Conservation (phyloP, 2,113 vertebrate species). For the Callocephalon fimbriatum region DNA sequence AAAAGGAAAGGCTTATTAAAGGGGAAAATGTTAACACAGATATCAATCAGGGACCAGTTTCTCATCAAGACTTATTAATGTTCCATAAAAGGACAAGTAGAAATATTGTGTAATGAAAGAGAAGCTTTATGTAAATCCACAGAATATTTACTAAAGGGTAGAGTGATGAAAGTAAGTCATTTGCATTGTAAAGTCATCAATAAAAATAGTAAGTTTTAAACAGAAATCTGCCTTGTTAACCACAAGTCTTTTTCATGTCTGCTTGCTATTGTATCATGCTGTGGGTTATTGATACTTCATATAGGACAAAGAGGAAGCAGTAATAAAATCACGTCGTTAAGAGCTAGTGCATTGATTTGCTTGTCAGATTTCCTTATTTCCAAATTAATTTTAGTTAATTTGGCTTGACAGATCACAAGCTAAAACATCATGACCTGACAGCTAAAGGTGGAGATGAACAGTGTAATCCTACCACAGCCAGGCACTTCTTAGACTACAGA, state of each 20-base stretch:
- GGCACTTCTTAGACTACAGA: fast-evolving
- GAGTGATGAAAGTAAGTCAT: background rate
- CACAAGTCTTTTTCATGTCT: background rate
- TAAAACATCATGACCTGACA: background rate
- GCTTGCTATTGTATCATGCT: background rate
- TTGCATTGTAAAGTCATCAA: background rate
- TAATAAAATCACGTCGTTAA: background rate
- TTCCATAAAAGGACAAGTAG: background rate
- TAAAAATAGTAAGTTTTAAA: background rate
- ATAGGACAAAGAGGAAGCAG: background rate
- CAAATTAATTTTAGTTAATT: background rate
- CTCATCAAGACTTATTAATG: background rate
- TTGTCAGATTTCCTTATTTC: background rate
- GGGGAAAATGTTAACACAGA: background rate
- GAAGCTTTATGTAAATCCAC: background rate
- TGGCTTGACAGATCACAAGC: background rate
- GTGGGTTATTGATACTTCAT: background rate
- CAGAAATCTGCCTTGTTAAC: background rate
- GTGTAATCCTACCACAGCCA: background rate
- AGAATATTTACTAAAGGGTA: background rate
- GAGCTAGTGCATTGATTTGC: background rate
- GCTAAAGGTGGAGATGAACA: background rate
- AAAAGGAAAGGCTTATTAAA: background rate
- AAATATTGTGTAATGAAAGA: background rate
- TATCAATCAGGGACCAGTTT: background rate